Conservation (phyloP, 2,797 vertebrate species). For the Chloroceryle amazona region DNA sequence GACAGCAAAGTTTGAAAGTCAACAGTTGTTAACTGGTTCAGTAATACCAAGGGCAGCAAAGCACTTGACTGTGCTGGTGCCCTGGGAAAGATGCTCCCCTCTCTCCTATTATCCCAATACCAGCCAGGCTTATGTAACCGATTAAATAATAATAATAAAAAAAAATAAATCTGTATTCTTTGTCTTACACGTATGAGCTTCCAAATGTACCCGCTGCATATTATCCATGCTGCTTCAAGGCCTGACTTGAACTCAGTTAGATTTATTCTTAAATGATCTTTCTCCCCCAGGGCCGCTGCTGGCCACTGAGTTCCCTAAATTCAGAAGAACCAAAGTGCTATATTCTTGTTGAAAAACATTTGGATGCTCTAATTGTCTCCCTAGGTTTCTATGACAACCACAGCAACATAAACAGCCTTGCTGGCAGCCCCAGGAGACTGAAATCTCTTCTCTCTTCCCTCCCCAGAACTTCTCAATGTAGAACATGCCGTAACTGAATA, state of each 20-base stretch:
- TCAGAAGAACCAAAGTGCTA: neutral
- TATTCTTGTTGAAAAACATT: constrained; percentile 46
- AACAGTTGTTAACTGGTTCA: neutral
- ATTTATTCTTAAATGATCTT: neutral
- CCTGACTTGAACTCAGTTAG: neutral
- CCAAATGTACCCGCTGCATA: rapidly evolving
- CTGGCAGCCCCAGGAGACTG: constrained; percentile 42
- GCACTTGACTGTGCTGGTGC: neutral
- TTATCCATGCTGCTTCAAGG: neutral
- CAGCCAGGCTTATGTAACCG: neutral
- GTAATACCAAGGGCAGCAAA: neutral
- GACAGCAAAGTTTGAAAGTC: neutral
- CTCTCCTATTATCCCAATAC: neutral
- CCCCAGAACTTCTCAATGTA: neutral
- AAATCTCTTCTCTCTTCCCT: constrained; percentile 2
- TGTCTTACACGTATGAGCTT: neutral
- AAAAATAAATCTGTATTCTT: neutral
- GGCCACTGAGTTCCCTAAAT: neutral
- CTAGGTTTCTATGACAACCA: constrained; percentile 63
- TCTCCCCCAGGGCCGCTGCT: neutral
- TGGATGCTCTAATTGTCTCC: constrained; percentile 49
- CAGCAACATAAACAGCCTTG: constrained; percentile 59
- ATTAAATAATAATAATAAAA: neutral
- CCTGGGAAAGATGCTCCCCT: neutral
- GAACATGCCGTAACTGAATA: neutral